These are phyloP conservation scores for Drosophila paramelanica DNA, from an alignment of 2,888 invertebrate genomes.

Conservation along the genomic window DNA sequence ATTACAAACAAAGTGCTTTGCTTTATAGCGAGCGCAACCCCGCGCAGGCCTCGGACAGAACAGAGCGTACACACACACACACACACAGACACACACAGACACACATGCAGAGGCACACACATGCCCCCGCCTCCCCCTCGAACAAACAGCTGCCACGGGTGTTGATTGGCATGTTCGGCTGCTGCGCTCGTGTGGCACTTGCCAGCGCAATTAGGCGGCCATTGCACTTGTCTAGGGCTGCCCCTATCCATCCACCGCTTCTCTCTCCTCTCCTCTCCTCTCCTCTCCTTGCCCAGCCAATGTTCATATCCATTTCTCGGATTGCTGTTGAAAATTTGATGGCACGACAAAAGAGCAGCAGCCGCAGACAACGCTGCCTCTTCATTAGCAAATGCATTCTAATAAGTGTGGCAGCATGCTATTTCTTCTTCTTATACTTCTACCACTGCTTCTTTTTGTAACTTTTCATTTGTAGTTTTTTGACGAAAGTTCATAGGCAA, in stretches of 20 bases:
- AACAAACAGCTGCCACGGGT: conserved; percentile 50
- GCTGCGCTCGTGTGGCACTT: conserved; percentile 63
- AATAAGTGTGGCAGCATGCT: conserved; percentile 51
- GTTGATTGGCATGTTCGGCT: conserved; percentile 76
- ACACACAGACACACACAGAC: conserved; percentile 1
- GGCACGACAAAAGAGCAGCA: conserved; percentile 61
- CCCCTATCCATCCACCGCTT: not conserved
- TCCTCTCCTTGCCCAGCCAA: not conserved
- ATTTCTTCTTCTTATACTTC: no score
- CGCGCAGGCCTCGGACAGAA: conserved; percentile 12
- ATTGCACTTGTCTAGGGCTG: conserved; percentile 66
- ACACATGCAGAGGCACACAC: not conserved
- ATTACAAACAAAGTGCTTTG: conserved; percentile 61
- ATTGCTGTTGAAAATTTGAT: conserved; percentile 62
- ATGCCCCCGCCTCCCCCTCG: not conserved
- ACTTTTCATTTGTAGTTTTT: no score
- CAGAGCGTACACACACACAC: conserved; percentile 3
- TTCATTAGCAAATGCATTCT: conserved; percentile 68
- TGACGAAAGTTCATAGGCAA: conserved; percentile 7
- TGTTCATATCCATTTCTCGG: conserved; percentile 29
- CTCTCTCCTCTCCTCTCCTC: not conserved
- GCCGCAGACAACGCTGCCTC: conserved; percentile 47
- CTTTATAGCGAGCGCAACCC: conserved; percentile 23
- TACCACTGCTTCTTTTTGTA: no score
- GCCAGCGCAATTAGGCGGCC: conserved; percentile 76